These are phyloP conservation scores for Hydrocynus forskahlii DNA, from an alignment of 2,797 vertebrate species.

Conservation along the genomic window DNA sequence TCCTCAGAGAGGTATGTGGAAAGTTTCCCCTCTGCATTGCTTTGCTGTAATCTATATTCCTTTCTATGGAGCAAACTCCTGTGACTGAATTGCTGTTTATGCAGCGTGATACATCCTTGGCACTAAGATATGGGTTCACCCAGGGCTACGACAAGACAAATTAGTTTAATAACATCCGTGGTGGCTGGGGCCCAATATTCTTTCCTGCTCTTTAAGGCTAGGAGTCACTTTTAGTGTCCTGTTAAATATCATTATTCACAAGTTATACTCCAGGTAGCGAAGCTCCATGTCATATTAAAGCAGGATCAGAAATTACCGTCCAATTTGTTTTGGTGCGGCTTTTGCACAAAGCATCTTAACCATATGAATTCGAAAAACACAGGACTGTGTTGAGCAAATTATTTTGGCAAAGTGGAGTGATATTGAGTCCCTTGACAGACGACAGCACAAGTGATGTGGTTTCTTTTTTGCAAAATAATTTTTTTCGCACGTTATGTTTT, in stretches of 20 bases:
- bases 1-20: constrained; percentile 24
- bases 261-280: constrained; percentile 18
- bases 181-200: constrained; percentile 44
- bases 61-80: constrained; percentile 32
- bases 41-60: constrained; percentile 43
- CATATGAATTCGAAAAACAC: constrained; percentile 3
- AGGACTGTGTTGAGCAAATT: background rate
- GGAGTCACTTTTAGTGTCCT: constrained; percentile 46
- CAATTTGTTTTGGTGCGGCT: background rate
- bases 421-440: constrained; percentile 12
- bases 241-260: constrained; percentile 45
- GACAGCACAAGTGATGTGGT: background rate
- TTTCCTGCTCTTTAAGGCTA: constrained; percentile 40
- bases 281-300: constrained; percentile 13
- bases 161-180: constrained; percentile 57
- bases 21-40: constrained; percentile 3
- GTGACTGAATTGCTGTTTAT: constrained; percentile 44
- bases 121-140: constrained; percentile 39
- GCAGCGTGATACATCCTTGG: constrained; percentile 42
- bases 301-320: constrained; percentile 17
- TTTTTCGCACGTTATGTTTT: background rate
- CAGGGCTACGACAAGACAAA: constrained; percentile 52
- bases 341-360: constrained; percentile 27
- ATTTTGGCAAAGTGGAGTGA: background rate
- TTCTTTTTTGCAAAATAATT: background rate